phyloP scores from a whole-genome alignment of 1,140 invertebrate species.

The Drosophila leontia region DNA sequence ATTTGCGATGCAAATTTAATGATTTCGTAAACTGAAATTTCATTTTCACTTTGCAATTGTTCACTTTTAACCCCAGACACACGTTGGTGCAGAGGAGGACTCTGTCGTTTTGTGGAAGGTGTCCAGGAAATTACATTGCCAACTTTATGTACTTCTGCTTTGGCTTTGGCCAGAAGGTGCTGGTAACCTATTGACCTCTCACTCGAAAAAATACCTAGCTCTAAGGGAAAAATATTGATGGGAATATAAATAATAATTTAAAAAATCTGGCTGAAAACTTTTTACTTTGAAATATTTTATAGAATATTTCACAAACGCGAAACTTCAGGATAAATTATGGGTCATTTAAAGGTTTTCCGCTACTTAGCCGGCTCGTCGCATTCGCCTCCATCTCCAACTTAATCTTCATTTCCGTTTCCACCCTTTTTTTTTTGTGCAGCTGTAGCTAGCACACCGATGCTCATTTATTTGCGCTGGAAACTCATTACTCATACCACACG shows the following conservation, averaged over 20 bases:
- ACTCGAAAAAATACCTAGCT: not conserved
- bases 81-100: not conserved
- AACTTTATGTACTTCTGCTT: not conserved
- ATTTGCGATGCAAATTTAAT: slow-evolving; percentile 78
- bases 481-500: slow-evolving; percentile 74
- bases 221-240: not conserved
- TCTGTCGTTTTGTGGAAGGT: not conserved
- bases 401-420: not conserved
- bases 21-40: slow-evolving; percentile 71
- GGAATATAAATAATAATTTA: not conserved
- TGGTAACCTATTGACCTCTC: not conserved
- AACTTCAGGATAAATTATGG: slow-evolving; percentile 13
- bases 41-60: slow-evolving; percentile 57
- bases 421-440: not conserved
- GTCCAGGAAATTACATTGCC: slow-evolving; percentile 62
- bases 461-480: slow-evolving; percentile 51
- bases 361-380: slow-evolving; percentile 9
- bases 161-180: not conserved
- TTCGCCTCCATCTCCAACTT: not conserved
- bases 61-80: slow-evolving; percentile 39
- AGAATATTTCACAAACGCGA: not conserved
- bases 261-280: not conserved
- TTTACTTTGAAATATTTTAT: not conserved
- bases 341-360: slow-evolving; percentile 15
- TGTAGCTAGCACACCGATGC: slow-evolving; percentile 13